phyloP scores from a whole-genome alignment of 2,797 vertebrate species.

The Etheostoma perlongum region DNA sequence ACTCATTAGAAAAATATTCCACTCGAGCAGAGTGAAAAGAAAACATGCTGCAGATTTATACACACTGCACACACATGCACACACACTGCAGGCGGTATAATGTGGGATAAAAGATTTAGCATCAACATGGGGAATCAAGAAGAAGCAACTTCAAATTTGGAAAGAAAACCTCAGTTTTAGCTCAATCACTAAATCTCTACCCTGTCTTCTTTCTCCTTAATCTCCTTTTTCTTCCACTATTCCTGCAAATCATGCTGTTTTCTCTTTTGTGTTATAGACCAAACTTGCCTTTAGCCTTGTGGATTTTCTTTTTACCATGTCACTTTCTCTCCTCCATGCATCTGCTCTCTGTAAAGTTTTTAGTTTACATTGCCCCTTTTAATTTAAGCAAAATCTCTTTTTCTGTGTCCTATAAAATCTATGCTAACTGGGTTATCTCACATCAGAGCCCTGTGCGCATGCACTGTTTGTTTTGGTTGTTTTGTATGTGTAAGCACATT shows the following conservation, averaged over 20 bases:
- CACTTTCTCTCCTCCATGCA: not conserved
- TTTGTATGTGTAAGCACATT: too few relatives aligned
- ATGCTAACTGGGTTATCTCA: not conserved
- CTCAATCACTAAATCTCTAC: slow-evolving; percentile 50
- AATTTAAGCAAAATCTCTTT: not conserved
- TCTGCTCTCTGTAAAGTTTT: not conserved
- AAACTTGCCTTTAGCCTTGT: not conserved
- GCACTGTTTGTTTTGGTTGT: too few relatives aligned
- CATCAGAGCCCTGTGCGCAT: not conserved
- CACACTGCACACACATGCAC: slow-evolving; percentile 23
- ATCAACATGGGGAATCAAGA: slow-evolving; percentile 52
- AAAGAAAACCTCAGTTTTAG: slow-evolving; percentile 60
- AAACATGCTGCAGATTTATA: slow-evolving; percentile 67
- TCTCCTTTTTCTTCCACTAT: slow-evolving; percentile 29
- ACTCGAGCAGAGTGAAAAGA: slow-evolving; percentile 63
- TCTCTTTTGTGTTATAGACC: not conserved
- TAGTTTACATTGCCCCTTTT: not conserved
- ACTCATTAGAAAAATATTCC: slow-evolving; percentile 71
- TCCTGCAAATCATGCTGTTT: slow-evolving; percentile 32
- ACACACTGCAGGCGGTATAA: slow-evolving; percentile 32
- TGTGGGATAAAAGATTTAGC: slow-evolving; percentile 61
- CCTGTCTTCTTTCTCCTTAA: slow-evolving; percentile 32
- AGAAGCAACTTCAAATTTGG: slow-evolving; percentile 65
- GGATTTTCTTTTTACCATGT: not conserved
- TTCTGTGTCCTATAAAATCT: not conserved